These are phyloP conservation scores for Hippocampus zosterae DNA, from an alignment of 2,113 vertebrate species.

Conservation along the genomic window DNA sequence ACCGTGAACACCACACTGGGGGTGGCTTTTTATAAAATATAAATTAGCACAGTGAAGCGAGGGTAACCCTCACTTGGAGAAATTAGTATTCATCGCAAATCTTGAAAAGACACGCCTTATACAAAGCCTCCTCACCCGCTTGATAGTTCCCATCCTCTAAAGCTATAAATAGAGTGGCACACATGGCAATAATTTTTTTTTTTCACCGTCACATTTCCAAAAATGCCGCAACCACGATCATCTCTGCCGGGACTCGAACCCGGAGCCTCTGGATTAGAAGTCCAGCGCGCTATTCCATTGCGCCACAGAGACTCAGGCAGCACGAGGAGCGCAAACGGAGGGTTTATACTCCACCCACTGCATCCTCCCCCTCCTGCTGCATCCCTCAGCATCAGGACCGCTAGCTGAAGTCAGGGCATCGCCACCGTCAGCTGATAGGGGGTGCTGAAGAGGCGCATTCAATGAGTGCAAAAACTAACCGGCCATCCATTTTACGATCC, in stretches of 20 bases:
- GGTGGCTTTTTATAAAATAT: not conserved
- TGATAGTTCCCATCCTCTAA: not conserved
- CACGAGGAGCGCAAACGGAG: slow-evolving; percentile 30
- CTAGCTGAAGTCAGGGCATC: slow-evolving; percentile 51
- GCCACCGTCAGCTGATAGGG: slow-evolving; percentile 10
- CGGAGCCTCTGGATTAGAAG: slow-evolving; percentile 99
- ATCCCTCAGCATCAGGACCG: slow-evolving; percentile 77
- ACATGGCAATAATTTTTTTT: not conserved
- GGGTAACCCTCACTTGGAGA: slow-evolving; percentile 29
- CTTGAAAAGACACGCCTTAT: not conserved
- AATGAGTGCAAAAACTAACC: not conserved
- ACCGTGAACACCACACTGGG: not conserved
- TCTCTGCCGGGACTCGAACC: slow-evolving; percentile 99
- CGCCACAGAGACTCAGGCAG: slow-evolving; percentile 86
- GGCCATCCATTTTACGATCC: no score
- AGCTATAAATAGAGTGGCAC: not conserved
- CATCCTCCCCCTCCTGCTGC: slow-evolving; percentile 30
- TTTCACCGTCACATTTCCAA: slow-evolving; percentile 15
- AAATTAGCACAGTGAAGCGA: slow-evolving; percentile 35
- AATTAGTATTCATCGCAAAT: not conserved
- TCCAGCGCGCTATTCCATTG: slow-evolving; percentile 99
- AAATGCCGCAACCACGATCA: slow-evolving; percentile 56
- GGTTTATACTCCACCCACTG: slow-evolving; percentile 59
- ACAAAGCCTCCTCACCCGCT: not conserved
- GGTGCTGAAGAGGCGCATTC: not conserved